Evolutionary conservation across 2,888 invertebrate species (phyloP).

Genomic region (Epirrhoe alternata): DNA sequence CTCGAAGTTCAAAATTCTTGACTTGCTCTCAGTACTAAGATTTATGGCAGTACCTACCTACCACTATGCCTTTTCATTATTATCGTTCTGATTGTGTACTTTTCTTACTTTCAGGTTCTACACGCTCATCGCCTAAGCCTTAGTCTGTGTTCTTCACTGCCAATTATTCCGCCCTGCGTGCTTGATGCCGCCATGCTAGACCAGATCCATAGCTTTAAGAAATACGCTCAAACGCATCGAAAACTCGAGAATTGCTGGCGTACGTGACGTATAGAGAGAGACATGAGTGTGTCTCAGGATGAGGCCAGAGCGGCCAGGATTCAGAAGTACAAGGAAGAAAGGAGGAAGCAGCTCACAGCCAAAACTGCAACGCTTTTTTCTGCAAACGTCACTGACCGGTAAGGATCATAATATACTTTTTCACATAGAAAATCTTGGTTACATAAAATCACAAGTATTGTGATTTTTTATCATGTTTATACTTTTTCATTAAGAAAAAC

Average conservation of each 20-base stretch:
- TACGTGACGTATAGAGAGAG: slow-evolving; percentile 68
- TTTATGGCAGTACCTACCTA: neutral
- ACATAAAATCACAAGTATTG: neutral
- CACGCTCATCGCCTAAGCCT: slow-evolving; percentile 57
- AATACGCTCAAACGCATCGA: slow-evolving; percentile 56
- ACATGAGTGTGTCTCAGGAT: slow-evolving; percentile 76
- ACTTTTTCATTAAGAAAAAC: neutral
- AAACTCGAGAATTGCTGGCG: slow-evolving; percentile 60
- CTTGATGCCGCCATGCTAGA: slow-evolving; percentile 81
- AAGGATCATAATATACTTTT: slow-evolving; percentile 32
- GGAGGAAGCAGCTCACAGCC: slow-evolving; percentile 88
- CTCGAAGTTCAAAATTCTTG: neutral
- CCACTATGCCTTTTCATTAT: neutral
- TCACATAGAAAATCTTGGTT: neutral
- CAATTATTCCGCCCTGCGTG: slow-evolving; percentile 78
- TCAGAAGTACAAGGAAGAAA: slow-evolving; percentile 89
- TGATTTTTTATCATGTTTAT: too few relatives aligned
- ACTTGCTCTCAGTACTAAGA: neutral
- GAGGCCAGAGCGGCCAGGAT: slow-evolving; percentile 87
- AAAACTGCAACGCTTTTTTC: slow-evolving; percentile 86
- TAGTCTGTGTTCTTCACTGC: slow-evolving; percentile 78
- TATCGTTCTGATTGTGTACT: slow-evolving; percentile 24
- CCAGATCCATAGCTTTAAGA: slow-evolving; percentile 63
- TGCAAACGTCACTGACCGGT: slow-evolving; percentile 86
- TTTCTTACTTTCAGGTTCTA: slow-evolving; percentile 68